Base-by-base conservation (phyloP, 2,113 vertebrate genomes). In the Pygoscelis antarcticus region DNA sequence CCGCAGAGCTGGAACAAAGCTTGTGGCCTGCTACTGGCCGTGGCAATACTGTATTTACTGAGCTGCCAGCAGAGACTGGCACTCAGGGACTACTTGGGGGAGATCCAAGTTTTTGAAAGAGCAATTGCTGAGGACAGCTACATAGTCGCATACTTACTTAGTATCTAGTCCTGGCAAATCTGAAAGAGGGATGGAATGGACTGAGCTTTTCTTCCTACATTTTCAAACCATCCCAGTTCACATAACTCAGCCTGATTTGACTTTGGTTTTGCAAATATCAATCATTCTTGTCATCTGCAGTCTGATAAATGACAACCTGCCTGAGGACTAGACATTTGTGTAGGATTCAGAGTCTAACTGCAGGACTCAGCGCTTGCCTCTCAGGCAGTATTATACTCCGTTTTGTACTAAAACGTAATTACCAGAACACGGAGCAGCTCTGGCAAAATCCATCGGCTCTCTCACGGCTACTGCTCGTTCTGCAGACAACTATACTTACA, bases 51-150 rank as follows among this genome's bases (percentile, higher is more conserved):
- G 8, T 3, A 10, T 21, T 79, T 34, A 25, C 2, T 2, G 14
- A 62, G 61, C n/a, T 18, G 36, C 12, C 9, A 29, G 27, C n/a
- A 51, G 54, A 78, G 42, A 52, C 3, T 0, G 0, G 51, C 5
- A 15, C 23, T 7, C 1, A 0, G 42, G 38, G 20, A 26, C 32
- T 34, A 14, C 3, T 0, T 16, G 12, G 22, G 8, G 16, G 2
- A 52, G 2, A 34, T 25, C 8, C 66, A 27, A 17, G 6, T 6
- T 29, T 75, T 46, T 65, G n/a, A 30, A 51, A 88, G 54, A 64
- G 25, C 29, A 16, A 20, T 42, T 8, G 4, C 60, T 72, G 58
- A 51, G 13, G 21, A 51, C 23, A 64, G 38, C 30, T 71, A 17
- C 32, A 19, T 0, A 49, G 8, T 9, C 19, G 2, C 8, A 11